A percentile compares a stretch with the other conserved stretches of the same genome.
Conservation (phyloP, 2,797 vertebrate species). For the Urosaurus nigricauda region DNA sequence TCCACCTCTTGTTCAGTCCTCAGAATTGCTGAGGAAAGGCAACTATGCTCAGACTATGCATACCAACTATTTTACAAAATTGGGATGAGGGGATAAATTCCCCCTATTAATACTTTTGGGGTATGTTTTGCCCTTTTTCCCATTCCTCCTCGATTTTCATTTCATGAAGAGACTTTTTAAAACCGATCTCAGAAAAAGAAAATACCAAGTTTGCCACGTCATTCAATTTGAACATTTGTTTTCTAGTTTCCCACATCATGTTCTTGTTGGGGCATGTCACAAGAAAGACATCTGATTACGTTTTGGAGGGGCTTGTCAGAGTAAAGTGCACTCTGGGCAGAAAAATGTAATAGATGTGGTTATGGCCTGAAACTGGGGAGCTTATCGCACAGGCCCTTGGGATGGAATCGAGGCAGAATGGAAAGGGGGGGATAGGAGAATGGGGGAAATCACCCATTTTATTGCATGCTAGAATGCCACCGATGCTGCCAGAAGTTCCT, state of each 20-base stretch:
- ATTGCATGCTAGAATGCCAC: no score
- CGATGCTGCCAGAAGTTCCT: no score
- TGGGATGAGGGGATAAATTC: neutral
- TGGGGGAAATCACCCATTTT: no score
- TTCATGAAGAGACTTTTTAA: neutral
- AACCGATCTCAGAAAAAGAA: neutral
- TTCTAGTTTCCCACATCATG: neutral
- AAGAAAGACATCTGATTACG: no score
- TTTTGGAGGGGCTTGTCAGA: no score
- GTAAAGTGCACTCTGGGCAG: no score
- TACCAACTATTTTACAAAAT: neutral
- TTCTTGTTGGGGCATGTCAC: no score
- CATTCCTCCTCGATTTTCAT: neutral
- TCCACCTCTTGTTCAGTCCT: neutral
- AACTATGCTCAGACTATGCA: neutral
- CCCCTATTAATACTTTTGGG: neutral
- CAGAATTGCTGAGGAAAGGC: neutral
- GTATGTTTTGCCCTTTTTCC: neutral
- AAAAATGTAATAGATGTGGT: no score
- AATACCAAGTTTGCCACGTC: neutral
- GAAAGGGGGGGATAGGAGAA: no score
- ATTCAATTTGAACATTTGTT: neutral
- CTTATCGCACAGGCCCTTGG: no score
- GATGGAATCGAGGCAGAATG: no score
- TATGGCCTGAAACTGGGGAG: no score